Conservation (phyloP, 1,140 invertebrate species). For the Euura lappo region DNA sequence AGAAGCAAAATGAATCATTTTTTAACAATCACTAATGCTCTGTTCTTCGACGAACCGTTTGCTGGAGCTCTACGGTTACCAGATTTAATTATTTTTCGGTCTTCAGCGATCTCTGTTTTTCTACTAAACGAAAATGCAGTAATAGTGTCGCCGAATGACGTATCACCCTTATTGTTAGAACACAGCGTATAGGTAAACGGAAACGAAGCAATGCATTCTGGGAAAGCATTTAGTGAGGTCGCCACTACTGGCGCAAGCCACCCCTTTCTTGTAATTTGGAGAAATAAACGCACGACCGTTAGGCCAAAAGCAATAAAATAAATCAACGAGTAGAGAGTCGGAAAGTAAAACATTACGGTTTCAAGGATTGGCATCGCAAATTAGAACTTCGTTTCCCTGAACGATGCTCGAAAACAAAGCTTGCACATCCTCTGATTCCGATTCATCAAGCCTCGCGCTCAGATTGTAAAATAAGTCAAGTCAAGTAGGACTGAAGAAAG, state of each 20-base stretch:
- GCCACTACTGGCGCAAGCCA: slow-evolving; percentile 31
- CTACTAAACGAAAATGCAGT: no score
- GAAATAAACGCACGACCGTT: slow-evolving; percentile 45
- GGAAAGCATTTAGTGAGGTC: slow-evolving; percentile 37
- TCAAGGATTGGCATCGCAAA: slow-evolving; percentile 37
- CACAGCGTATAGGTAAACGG: background rate
- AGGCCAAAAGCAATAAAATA: slow-evolving; percentile 45
- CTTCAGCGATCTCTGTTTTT: background rate
- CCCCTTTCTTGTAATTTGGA: slow-evolving; percentile 46
- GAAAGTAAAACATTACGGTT: slow-evolving; percentile 44
- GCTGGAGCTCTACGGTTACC: no score
- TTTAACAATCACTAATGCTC: slow-evolving; percentile 44
- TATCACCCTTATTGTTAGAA: background rate
- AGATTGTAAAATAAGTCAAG: background rate
- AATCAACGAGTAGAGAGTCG: slow-evolving; percentile 35
- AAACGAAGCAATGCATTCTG: slow-evolving; percentile 9
- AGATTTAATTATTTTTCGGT: no score
- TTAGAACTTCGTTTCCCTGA: slow-evolving; percentile 18
- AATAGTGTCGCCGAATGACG: background rate
- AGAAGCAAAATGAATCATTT: slow-evolving; percentile 42
- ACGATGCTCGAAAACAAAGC: background rate
- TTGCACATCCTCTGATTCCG: background rate
- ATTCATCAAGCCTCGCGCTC: background rate
- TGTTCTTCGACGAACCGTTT: no score
- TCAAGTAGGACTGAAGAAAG: background rate